phyloP scores from a whole-genome alignment of 2,113 vertebrate species.

The Carettochelys insculpta region DNA sequence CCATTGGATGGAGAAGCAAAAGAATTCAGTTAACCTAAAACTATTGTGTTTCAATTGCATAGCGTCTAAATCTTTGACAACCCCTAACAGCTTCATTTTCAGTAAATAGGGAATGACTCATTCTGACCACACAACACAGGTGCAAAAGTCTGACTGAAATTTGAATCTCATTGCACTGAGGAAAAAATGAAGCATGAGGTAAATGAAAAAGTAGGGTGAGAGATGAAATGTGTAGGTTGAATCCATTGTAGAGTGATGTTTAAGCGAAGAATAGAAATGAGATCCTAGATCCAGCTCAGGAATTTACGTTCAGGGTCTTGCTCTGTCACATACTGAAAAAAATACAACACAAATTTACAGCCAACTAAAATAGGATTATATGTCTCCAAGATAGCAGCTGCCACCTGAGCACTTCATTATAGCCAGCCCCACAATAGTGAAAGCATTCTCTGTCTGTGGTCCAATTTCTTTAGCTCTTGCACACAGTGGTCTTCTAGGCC shows the following conservation, averaged over 20 bases:
- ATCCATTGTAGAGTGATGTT: background rate
- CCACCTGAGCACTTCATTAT: background rate
- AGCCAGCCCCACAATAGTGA: background rate
- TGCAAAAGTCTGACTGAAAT: background rate
- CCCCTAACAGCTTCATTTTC: background rate
- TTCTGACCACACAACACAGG: background rate
- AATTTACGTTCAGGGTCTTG: background rate
- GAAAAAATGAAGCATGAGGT: background rate
- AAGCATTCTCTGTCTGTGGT: background rate
- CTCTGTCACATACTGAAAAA: background rate
- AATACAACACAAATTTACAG: background rate
- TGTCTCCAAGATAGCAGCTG: background rate
- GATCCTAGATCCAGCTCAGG: background rate
- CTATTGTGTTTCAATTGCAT: background rate
- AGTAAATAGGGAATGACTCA: background rate
- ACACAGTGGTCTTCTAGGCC: background rate
- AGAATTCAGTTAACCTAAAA: background rate
- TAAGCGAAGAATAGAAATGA: background rate
- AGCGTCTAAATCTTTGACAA: background rate
- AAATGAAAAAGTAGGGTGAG: background rate
- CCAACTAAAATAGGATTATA: background rate
- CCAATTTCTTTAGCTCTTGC: background rate
- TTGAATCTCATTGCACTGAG: background rate
- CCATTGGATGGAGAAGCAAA: background rate
- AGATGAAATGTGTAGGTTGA: background rate